Base-by-base conservation (phyloP, 23 tunicate genomes). In the Aplidium turbinatum region DNA sequence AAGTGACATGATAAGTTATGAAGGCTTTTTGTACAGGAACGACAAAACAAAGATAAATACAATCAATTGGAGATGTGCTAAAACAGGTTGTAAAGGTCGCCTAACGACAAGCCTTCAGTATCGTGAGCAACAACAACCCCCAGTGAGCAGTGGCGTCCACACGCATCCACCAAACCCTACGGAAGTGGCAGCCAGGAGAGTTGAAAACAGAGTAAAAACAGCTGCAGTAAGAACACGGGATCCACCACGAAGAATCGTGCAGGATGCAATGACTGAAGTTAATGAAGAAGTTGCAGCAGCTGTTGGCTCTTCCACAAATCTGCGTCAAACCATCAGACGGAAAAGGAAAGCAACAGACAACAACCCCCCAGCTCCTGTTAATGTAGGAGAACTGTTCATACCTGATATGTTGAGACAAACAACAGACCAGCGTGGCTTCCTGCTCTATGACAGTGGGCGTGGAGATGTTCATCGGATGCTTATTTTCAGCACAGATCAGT, bases 281-380 rank as follows among this genome's bases (percentile, higher is more conserved):
- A 54, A 22, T 54, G 61, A 54, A 54, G 5, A 54, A 54, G 61
- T 25, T n/a, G 61, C 21, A 54, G 61, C 61, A 54, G 61, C 61
- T 54, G 24, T 54, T 16, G 21, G 61, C 61, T 54, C 61, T 54
- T 6, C 61, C 11, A 16, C 50, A 42, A 42, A 42, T 42, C 50
- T 42, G 50, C 50, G 50, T n/a, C n/a, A 42, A 16, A 42, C 16
- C 16, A 25, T 54, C 61, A 54, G 61, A 54, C 61, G 23, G 21
- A 54, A 54, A n/a, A 22, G 61, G 61, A 54, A 54, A 54, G 61
- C 61, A 54, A 25, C 6, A 25, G 19, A 16, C 23, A 25, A 25
- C 21, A 22, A 20, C 21, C 61, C 61, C 21, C 21, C 61, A 54
- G 21, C 23, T 16, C 23, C 61, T 54, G 5, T 5, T 25, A 54